Evolutionary conservation across 1,140 invertebrate genomes (phyloP).

Genomic region (Aphidius ervi): DNA sequence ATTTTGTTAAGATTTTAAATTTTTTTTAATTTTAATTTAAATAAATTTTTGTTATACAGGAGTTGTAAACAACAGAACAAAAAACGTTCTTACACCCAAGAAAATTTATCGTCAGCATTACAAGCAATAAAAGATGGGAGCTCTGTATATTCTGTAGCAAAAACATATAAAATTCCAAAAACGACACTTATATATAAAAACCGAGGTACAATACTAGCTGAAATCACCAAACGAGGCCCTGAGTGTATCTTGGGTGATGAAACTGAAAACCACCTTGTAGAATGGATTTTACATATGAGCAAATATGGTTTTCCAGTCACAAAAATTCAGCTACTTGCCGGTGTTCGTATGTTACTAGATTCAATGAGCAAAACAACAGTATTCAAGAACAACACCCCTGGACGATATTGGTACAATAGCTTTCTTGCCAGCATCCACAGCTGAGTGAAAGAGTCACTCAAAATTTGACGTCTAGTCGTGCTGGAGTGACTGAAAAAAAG

Average conservation of each 20-base stretch:
- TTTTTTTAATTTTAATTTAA: no score
- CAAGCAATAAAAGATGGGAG: neutral
- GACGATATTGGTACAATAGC: slow-evolving; percentile 30
- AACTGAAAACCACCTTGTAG: slow-evolving; percentile 33
- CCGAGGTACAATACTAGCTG: neutral
- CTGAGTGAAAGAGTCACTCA: slow-evolving; percentile 28
- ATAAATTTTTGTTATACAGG: no score
- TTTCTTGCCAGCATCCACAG: slow-evolving; percentile 34
- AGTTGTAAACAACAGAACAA: no score
- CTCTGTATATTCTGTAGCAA: neutral
- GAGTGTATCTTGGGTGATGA: slow-evolving; percentile 28
- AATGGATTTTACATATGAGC: slow-evolving; percentile 36
- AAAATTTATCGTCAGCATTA: neutral
- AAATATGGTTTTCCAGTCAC: slow-evolving; percentile 38
- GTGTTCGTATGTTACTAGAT: slow-evolving; percentile 34
- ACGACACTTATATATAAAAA: neutral
- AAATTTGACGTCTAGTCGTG: slow-evolving; percentile 35
- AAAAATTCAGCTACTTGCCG: slow-evolving; percentile 35
- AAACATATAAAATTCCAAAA: slow-evolving; percentile 6
- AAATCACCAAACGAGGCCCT: slow-evolving; percentile 31
- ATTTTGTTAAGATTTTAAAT: no score
- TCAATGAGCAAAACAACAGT: slow-evolving; percentile 29
- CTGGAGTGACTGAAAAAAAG: slow-evolving; percentile 26
- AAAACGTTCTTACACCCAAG: neutral
- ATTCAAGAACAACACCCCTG: slow-evolving; percentile 34